phyloP scores from a whole-genome alignment of 2,113 vertebrate species.

The Capreolus pygargus region DNA sequence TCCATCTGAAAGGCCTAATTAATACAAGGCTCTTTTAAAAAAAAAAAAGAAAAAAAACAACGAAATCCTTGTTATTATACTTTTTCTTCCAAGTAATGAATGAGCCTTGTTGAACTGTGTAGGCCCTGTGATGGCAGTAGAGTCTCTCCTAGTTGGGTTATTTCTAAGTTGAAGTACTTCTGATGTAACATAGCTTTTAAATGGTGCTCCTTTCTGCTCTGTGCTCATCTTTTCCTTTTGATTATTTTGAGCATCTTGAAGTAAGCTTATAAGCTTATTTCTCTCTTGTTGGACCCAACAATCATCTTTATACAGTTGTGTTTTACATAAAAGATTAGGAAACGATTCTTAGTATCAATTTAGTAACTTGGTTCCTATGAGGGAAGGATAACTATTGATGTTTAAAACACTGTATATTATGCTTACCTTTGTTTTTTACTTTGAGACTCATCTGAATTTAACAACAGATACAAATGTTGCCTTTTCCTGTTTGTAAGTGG shows the following conservation, averaged over 20 bases:
- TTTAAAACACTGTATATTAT: not conserved
- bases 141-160: not conserved
- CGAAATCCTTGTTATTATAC: not conserved
- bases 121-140: not conserved
- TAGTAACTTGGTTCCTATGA: not conserved
- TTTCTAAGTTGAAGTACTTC: slow-evolving; percentile 2
- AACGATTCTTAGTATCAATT: not conserved
- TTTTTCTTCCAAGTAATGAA: slow-evolving; percentile 16
- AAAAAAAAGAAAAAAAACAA: rapidly evolving
- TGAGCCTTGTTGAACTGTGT: not conserved
- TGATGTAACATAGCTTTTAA: not conserved
- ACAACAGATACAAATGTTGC: not conserved
- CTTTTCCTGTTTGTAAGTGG: not conserved
- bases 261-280: slow-evolving; percentile 5
- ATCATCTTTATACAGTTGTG: not conserved
- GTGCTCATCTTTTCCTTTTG: not conserved
- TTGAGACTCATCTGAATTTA: not conserved
- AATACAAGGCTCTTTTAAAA: not conserved
- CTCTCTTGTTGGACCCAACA: not conserved
- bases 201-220: not conserved
- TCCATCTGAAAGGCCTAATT: not conserved
- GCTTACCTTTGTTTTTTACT: not conserved
- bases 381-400: not conserved
- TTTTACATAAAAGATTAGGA: not conserved
- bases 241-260: not conserved